phyloP scores from a whole-genome alignment of 2,113 vertebrate species.

The Zootoca vivipara region DNA sequence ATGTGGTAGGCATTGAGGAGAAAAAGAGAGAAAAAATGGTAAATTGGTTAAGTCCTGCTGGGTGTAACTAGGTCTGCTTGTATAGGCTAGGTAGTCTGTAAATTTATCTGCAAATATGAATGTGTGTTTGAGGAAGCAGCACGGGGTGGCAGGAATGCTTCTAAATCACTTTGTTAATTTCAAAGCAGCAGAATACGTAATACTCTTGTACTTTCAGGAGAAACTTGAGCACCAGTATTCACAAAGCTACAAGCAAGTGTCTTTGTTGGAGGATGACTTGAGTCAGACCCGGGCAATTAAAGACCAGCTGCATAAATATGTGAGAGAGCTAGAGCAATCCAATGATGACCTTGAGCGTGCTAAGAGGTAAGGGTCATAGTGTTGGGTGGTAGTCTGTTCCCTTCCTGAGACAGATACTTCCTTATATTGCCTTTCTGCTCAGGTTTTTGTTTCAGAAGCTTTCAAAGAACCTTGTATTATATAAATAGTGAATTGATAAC shows the following conservation, averaged over 20 bases:
- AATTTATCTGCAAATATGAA: neutral
- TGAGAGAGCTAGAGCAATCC: constrained; percentile 95
- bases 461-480: neutral
- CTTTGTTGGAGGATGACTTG: constrained; percentile 92
- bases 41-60: neutral
- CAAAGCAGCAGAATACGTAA: neutral
- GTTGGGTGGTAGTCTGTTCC: neutral
- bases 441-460: neutral
- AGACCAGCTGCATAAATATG: constrained; percentile 97
- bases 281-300: constrained; percentile 94
- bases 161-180: neutral
- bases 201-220: constrained; percentile 79
- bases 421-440: neutral
- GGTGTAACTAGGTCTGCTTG: neutral
- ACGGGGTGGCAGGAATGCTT: neutral
- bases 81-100: neutral
- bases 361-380: constrained; percentile 82
- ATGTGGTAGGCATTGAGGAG: neutral
- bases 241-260: constrained; percentile 97
- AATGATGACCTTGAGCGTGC: constrained; percentile 98
- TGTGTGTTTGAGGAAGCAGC: neutral
- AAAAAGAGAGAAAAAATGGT: neutral
- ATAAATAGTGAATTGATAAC: neutral
- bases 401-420: neutral
- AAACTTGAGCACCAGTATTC: constrained; percentile 95